Evolutionary conservation across 2,888 invertebrate genomes (phyloP).

Genomic region (Lobophora halterata): DNA sequence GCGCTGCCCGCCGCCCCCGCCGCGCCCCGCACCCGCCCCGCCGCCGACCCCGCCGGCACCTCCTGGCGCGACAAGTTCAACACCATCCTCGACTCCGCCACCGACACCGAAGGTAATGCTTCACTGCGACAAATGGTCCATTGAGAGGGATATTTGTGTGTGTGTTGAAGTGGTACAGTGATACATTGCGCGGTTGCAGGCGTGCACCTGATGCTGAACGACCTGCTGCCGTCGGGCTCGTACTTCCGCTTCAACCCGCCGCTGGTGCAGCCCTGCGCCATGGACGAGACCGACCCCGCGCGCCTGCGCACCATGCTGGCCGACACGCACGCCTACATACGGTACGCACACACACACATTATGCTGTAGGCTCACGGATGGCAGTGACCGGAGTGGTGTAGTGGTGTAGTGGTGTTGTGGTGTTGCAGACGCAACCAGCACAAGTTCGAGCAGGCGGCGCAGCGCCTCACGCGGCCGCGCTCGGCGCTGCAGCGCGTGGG

Average conservation of each 20-base stretch:
- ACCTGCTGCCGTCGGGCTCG: constrained; percentile 85
- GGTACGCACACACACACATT: constrained; percentile 25
- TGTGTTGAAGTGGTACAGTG: neutral
- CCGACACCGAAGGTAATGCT: constrained; percentile 89
- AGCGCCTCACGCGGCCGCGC: constrained; percentile 53
- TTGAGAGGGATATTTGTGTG: neutral
- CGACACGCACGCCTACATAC: constrained; percentile 87
- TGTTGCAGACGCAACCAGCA: constrained; percentile 88
- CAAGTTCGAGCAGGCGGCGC: constrained; percentile 84
- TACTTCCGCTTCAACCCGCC: constrained; percentile 96
- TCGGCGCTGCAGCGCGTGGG: constrained; percentile 40
- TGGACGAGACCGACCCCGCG: constrained; percentile 89
- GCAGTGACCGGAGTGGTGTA: constrained; percentile 61
- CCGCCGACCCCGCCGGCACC: constrained; percentile 47
- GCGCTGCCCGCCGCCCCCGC: constrained; percentile 46
- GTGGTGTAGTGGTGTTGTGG: too few relatives aligned
- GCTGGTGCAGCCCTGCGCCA: constrained; percentile 87
- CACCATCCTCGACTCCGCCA: constrained; percentile 91
- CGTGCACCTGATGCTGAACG: constrained; percentile 88
- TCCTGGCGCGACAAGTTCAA: constrained; percentile 90
- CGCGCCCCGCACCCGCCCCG: constrained; percentile 18
- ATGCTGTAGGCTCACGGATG: too few relatives aligned
- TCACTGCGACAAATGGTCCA: too few relatives aligned
- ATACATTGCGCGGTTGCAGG: constrained; percentile 68
- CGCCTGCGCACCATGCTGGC: constrained; percentile 85